Percentiles rank a stretch among this genome's conserved stretches.
Evolutionary conservation across 2,797 vertebrate genomes (phyloP).

Genomic region (Platyrinchus mystaceus): DNA sequence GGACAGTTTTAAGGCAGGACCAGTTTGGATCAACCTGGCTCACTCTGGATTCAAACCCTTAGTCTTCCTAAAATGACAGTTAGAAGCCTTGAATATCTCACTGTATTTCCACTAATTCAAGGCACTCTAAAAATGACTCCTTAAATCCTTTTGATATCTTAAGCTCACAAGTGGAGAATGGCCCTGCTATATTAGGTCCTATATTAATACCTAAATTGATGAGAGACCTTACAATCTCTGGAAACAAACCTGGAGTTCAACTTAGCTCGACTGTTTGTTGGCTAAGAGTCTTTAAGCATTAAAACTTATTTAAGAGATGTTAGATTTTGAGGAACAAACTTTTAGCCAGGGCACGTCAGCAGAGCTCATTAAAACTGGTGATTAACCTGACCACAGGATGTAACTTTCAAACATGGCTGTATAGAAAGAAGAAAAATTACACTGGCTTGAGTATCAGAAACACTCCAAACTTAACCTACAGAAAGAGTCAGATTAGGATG

Average conservation of each 20-base stretch:
- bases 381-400: neutral
- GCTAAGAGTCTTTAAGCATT: neutral
- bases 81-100: neutral
- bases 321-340: neutral
- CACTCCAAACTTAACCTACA: neutral
- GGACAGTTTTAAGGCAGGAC: neutral
- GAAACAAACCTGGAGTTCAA: neutral
- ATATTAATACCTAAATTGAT: neutral
- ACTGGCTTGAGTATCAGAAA: neutral
- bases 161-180: neutral
- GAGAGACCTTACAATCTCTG: neutral
- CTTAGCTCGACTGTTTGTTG: neutral
- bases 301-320: neutral
- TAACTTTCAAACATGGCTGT: neutral
- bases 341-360: neutral
- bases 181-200: neutral
- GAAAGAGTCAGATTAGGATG: neutral
- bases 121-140: neutral
- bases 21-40: neutral
- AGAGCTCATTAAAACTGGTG: neutral
- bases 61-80: neutral
- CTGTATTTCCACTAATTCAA: neutral
- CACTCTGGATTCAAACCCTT: neutral
- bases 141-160: neutral
- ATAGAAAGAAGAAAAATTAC: neutral